phyloP scores from a whole-genome alignment of 2,888 invertebrate species.

The Hirtodrosophila alboralis region DNA sequence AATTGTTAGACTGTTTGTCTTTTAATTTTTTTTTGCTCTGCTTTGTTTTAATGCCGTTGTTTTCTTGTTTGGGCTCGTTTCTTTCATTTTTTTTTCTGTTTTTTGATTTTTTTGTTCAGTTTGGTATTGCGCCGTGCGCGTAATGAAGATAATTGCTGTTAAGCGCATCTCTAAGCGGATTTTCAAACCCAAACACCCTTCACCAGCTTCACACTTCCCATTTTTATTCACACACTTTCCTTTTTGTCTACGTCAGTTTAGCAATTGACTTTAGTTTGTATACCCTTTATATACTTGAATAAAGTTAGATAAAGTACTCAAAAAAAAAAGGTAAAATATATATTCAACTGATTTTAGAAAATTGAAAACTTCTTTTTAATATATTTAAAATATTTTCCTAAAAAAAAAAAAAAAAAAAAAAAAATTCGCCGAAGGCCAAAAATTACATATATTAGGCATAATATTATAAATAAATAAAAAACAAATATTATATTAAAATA shows the following conservation, averaged over 20 bases:
- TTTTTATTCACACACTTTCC: conserved; percentile 3
- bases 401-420: no score
- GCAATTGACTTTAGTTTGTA: conserved; percentile 25
- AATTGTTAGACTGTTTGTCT: conserved; percentile 58
- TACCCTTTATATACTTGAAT: conserved; percentile 31
- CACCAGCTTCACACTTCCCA: not conserved
- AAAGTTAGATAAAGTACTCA: no score
- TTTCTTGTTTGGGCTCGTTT: conserved; percentile 14
- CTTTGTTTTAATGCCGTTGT: conserved; percentile 22
- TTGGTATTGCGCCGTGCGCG: conserved; percentile 55
- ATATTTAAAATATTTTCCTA: no score
- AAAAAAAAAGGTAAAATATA: no score
- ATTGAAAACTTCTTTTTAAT: no score
- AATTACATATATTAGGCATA: no score
- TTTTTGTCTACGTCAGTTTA: conserved; percentile 29
- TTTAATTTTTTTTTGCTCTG: conserved; percentile 18
- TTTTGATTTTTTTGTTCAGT: conserved; percentile 27
- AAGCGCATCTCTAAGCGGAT: conserved; percentile 73
- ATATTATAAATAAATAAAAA: no score
- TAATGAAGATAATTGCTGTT: conserved; percentile 79
- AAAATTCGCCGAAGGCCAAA: no score
- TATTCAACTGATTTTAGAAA: no score
- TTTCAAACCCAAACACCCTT: conserved; percentile 54
- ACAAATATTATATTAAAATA: no score
- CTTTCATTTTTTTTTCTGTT: no score